Evolutionary conservation across 2,888 invertebrate species (phyloP).

Genomic region (Fissipunctia ypsillon): DNA sequence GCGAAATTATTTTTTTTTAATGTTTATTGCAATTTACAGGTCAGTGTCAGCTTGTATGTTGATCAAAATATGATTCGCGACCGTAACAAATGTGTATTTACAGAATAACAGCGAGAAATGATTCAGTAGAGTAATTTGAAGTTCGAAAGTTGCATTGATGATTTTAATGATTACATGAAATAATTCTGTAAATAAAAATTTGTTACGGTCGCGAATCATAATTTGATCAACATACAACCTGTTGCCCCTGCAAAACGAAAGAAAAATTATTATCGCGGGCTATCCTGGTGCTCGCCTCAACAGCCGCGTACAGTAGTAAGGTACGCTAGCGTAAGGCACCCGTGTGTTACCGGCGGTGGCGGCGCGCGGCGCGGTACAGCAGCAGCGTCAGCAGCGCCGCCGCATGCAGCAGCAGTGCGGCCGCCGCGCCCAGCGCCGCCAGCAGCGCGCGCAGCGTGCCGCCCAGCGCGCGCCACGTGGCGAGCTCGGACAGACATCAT

Average conservation of each 20-base stretch:
- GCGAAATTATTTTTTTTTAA: neutral
- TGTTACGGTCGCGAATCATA: neutral
- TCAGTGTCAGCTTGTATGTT: neutral
- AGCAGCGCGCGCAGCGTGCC: conserved; percentile 68
- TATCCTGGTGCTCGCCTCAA: rapidly evolving
- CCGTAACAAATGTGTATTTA: too few species aligned
- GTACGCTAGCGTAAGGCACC: conserved; percentile 56
- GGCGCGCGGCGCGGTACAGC: conserved; percentile 63
- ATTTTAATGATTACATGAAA: neutral
- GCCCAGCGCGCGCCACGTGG: conserved; percentile 73
- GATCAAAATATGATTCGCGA: too few species aligned
- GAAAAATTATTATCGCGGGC: neutral
- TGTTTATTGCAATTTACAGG: neutral
- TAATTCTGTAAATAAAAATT: neutral
- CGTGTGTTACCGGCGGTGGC: conserved; percentile 38
- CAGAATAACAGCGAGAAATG: too few species aligned
- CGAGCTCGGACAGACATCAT: conserved; percentile 86
- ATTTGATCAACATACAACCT: neutral
- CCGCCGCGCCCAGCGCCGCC: conserved; percentile 66
- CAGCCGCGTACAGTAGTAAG: neutral
- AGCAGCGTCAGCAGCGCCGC: conserved; percentile 73
- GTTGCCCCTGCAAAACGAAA: neutral
- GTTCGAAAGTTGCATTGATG: neutral
- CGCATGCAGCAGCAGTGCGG: conserved; percentile 66
- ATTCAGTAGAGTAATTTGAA: neutral